A percentile compares a stretch with the other conserved stretches of the same genome.
Evolutionary conservation across 2,888 invertebrate genomes (phyloP).

Genomic region (Machimus atricapillus): DNA sequence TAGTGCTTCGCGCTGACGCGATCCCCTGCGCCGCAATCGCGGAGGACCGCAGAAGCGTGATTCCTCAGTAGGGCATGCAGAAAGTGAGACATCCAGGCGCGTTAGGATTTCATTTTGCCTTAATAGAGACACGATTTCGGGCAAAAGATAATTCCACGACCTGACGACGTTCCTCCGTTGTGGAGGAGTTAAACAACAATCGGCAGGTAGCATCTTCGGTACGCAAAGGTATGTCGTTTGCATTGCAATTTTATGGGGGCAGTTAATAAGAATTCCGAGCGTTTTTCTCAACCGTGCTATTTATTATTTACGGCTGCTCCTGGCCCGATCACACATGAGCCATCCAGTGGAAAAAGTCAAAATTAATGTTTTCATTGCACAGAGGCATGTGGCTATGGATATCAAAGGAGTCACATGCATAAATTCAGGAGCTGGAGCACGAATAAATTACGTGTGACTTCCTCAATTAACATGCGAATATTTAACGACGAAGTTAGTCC

Average conservation of each 20-base stretch:
- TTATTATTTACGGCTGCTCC: background rate
- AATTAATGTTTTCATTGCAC: background rate
- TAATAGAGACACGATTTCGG: constrained; percentile 41
- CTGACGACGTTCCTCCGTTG: background rate
- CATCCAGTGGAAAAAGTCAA: background rate
- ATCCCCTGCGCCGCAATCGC: background rate
- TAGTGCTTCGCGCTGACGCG: background rate
- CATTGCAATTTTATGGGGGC: background rate
- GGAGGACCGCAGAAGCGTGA: constrained; percentile 11
- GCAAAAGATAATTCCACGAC: constrained; percentile 35
- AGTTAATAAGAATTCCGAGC: background rate
- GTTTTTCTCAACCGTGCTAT: background rate
- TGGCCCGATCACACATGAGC: background rate
- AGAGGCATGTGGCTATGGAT: background rate
- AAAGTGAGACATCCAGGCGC: constrained; percentile 42
- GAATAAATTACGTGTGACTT: background rate
- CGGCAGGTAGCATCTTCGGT: background rate
- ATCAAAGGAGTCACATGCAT: background rate
- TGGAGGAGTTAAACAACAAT: background rate
- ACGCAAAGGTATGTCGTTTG: background rate
- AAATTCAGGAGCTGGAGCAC: background rate
- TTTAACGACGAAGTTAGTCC: background rate
- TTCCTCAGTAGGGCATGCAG: constrained; percentile 27
- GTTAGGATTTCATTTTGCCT: constrained; percentile 37
- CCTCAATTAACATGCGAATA: background rate